Conservation (phyloP, 1,140 invertebrate species). For the Formica exsecta region DNA sequence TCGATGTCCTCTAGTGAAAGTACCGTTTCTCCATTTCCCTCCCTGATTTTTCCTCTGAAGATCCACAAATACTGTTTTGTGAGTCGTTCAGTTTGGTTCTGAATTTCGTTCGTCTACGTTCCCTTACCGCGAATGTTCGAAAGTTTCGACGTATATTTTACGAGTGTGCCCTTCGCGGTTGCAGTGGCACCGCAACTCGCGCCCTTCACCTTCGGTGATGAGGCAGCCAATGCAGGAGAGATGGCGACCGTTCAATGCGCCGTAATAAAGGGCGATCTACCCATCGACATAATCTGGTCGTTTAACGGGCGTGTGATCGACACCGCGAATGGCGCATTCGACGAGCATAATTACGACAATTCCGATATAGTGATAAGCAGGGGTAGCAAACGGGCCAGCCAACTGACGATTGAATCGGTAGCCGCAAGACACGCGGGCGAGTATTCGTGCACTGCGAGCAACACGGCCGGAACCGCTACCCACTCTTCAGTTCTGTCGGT, state of each 20-base stretch:
- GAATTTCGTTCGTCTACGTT: conserved; percentile 9
- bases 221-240: conserved; percentile 91
- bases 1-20: conserved; percentile 35
- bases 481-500: conserved; percentile 90
- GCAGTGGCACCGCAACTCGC: conserved; percentile 90
- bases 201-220: conserved; percentile 89
- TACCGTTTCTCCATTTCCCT: not conserved
- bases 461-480: conserved; percentile 89
- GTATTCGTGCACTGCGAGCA: conserved; percentile 91
- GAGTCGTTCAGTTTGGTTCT: conserved; percentile 26
- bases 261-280: conserved; percentile 92
- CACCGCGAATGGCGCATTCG: conserved; percentile 74
- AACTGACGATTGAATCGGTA: conserved; percentile 90
- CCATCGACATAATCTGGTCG: conserved; percentile 91
- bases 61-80: conserved; percentile 36
- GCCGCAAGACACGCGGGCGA: conserved; percentile 90
- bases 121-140: not conserved
- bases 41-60: conserved; percentile 12
- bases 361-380: conserved; percentile 89
- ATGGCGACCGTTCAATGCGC: conserved; percentile 90
- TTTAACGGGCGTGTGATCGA: conserved; percentile 87
- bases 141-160: conserved; percentile 57
- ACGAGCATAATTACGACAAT: conserved; percentile 76
- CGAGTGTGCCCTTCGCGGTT: conserved; percentile 54
- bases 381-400: conserved; percentile 90